Evolutionary conservation across 2,113 vertebrate genomes (phyloP).

Genomic region (Lagopus leucura): DNA sequence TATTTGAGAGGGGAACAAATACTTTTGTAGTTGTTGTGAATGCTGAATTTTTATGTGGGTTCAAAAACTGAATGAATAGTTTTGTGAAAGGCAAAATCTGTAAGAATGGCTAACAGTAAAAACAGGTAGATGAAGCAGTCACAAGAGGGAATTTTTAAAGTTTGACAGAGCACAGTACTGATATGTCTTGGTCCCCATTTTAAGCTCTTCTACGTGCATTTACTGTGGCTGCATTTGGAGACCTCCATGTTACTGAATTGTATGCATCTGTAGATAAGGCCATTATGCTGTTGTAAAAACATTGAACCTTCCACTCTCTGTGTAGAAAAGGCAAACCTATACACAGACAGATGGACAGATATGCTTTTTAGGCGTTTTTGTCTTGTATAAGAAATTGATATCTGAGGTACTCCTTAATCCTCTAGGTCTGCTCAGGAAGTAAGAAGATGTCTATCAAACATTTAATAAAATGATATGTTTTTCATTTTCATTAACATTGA

Average conservation of each 20-base stretch:
- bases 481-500: not conserved
- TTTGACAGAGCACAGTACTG: not conserved
- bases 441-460: not conserved
- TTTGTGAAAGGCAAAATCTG: not conserved
- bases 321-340: not conserved
- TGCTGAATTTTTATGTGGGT: not conserved
- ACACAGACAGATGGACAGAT: not conserved
- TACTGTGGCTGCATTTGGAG: not conserved
- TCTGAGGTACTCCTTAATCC: not conserved
- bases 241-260: not conserved
- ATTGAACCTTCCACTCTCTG: not conserved
- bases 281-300: not conserved
- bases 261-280: not conserved
- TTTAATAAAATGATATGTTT: not conserved
- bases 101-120: not conserved
- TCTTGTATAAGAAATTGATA: not conserved
- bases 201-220: not conserved
- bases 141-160: not conserved
- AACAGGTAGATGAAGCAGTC: not conserved
- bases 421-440: not conserved
- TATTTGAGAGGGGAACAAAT: not conserved
- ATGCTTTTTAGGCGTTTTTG: not conserved
- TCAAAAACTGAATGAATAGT: not conserved
- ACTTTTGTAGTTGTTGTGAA: not conserved
- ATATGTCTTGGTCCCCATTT: not conserved